Evolutionary conservation across 2,113 vertebrate species (phyloP).

Genomic region (Pelecanoides urinatrix): DNA sequence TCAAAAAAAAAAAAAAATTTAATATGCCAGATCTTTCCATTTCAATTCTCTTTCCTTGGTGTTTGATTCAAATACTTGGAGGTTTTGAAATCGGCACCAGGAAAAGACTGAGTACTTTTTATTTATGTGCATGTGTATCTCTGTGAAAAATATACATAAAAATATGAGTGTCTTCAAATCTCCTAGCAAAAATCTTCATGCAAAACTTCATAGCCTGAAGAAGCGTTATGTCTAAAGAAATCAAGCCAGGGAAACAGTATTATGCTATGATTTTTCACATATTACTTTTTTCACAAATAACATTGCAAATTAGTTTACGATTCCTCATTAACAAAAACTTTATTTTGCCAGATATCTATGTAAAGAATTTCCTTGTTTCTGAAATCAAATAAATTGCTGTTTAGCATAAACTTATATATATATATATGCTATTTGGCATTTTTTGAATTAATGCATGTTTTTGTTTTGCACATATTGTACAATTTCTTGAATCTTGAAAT

Average conservation of each 20-base stretch:
- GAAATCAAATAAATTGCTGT: not conserved
- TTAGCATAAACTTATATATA: not conserved
- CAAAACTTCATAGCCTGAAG: not conserved
- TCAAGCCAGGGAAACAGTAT: not conserved
- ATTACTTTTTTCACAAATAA: not conserved
- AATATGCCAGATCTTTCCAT: not conserved
- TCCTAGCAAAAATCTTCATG: not conserved
- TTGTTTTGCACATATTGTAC: not conserved
- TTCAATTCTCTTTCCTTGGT: not conserved
- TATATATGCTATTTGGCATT: not conserved
- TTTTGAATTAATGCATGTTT: not conserved
- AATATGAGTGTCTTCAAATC: rapidly evolving
- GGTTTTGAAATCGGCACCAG: not conserved
- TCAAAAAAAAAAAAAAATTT: not conserved
- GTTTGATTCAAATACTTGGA: not conserved
- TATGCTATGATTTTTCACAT: not conserved
- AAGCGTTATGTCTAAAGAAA: not conserved
- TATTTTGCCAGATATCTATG: not conserved
- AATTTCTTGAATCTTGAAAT: not conserved
- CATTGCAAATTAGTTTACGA: not conserved
- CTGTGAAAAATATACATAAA: not conserved
- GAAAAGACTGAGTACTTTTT: not conserved
- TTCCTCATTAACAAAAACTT: not conserved
- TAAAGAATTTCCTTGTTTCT: not conserved
- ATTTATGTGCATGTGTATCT: not conserved